Evolutionary conservation across 2,888 invertebrate genomes (phyloP).

Genomic region (Torymus aiolomorphi): DNA sequence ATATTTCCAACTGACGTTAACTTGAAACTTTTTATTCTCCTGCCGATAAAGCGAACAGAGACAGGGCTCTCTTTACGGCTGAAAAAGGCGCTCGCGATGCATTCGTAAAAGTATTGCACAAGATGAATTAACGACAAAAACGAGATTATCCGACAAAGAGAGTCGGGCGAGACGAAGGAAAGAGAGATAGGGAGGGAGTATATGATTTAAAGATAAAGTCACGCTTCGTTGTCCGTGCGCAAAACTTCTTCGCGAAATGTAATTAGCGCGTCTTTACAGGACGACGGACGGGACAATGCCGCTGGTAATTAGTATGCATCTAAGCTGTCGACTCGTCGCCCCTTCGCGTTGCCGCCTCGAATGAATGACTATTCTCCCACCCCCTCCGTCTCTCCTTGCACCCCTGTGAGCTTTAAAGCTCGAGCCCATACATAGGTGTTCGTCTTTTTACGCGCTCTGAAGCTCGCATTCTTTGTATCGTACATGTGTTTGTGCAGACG

Average conservation of each 20-base stretch:
- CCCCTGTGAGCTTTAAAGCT: neutral
- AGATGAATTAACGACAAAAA: neutral
- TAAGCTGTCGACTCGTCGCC: conserved; percentile 37
- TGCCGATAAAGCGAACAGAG: neutral
- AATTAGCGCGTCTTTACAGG: conserved; percentile 73
- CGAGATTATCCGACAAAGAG: conserved; percentile 5
- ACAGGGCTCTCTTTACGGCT: neutral
- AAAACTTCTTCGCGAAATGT: conserved; percentile 70
- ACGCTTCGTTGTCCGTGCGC: conserved; percentile 48
- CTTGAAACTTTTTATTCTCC: neutral
- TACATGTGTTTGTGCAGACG: too few relatives aligned
- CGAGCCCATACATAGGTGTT: too few relatives aligned
- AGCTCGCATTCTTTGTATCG: too few relatives aligned
- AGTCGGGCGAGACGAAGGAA: neutral
- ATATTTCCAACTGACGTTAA: conserved; percentile 1
- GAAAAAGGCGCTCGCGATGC: neutral
- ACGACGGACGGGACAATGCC: conserved; percentile 67
- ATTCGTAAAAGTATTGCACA: neutral
- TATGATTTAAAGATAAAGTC: conserved; percentile 48
- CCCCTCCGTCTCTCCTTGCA: neutral
- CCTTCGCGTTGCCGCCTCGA: conserved; percentile 31
- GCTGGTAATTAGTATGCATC: conserved; percentile 71
- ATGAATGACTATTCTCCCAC: conserved; percentile 40
- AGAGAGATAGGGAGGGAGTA: neutral
- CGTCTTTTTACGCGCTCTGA: too few relatives aligned